These are phyloP conservation scores for Heliconius aoede DNA, from an alignment of 2,888 invertebrate species.

Conservation along the genomic window DNA sequence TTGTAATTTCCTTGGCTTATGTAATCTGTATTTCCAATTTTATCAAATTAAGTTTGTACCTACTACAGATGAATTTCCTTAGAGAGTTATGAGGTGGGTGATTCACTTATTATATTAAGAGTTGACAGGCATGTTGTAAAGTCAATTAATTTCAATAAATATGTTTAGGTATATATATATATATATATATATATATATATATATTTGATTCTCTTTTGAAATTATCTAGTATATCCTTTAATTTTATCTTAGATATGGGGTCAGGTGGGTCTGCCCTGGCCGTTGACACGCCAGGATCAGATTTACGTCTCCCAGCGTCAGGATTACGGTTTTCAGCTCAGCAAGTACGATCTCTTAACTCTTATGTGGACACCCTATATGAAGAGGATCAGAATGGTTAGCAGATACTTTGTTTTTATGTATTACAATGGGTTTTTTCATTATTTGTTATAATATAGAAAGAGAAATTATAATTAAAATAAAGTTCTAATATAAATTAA, in stretches of 20 bases:
- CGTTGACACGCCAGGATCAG: slow-evolving; percentile 70
- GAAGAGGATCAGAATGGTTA: slow-evolving; percentile 75
- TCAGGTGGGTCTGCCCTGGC: slow-evolving; percentile 67
- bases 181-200: too few relatives aligned
- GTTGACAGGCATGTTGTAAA: neutral
- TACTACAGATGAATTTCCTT: neutral
- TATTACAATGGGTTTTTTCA: neutral
- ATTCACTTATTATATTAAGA: neutral
- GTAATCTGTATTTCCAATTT: neutral
- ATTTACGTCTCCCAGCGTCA: slow-evolving; percentile 70
- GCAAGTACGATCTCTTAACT: slow-evolving; percentile 72
- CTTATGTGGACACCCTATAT: slow-evolving; percentile 66
- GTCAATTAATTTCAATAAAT: neutral
- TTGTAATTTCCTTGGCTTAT: too few relatives aligned
- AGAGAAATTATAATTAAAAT: too few relatives aligned
- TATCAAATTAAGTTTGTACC: neutral
- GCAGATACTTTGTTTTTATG: slow-evolving; percentile 2
- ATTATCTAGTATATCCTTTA: neutral
- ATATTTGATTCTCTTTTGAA: too few relatives aligned
- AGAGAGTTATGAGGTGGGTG: neutral
- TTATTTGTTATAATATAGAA: too few relatives aligned
- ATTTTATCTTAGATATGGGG: slow-evolving; percentile 63
- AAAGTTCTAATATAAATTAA: too few relatives aligned
- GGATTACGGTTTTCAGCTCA: slow-evolving; percentile 68
- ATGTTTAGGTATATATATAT: too few relatives aligned